Conservation (phyloP, 2,113 vertebrate species). For the Blennius ocellaris region DNA sequence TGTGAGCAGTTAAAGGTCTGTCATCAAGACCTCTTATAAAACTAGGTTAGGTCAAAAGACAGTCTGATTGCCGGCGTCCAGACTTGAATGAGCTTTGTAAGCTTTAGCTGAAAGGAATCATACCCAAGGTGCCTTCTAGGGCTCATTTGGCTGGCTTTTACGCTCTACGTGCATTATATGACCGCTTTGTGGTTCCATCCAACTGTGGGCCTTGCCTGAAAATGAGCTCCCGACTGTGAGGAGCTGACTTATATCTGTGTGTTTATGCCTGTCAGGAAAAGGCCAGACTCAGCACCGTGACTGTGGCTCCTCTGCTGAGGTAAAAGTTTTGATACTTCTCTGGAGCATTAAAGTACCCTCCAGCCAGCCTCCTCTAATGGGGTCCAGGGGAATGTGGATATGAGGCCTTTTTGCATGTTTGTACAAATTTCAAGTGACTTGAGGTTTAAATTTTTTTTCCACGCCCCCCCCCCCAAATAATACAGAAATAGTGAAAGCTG, state of each 20-base stretch:
- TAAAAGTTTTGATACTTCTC: conserved; percentile 54
- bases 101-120: conserved; percentile 66
- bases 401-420: background rate
- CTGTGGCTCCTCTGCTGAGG: conserved; percentile 54
- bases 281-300: conserved; percentile 42
- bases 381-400: conserved; percentile 10
- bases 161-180: conserved; percentile 68
- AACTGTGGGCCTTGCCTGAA: conserved; percentile 58
- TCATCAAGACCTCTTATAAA: conserved; percentile 63
- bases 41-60: conserved; percentile 26
- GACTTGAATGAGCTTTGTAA: conserved; percentile 45
- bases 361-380: conserved; percentile 6
- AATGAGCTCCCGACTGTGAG: conserved; percentile 55
- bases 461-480: too few species aligned
- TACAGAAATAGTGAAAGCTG: too few species aligned
- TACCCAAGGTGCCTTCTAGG: conserved; percentile 68
- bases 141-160: conserved; percentile 70
- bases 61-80: conserved; percentile 47
- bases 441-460: too few species aligned
- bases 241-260: conserved; percentile 59
- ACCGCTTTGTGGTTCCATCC: conserved; percentile 67
- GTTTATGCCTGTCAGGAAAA: conserved; percentile 69
- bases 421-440: too few species aligned
- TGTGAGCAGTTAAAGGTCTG: conserved; percentile 45
- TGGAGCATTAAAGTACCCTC: conserved; percentile 42